Conservation (phyloP, 2,113 vertebrate species). For the Mormoops blainvillei region DNA sequence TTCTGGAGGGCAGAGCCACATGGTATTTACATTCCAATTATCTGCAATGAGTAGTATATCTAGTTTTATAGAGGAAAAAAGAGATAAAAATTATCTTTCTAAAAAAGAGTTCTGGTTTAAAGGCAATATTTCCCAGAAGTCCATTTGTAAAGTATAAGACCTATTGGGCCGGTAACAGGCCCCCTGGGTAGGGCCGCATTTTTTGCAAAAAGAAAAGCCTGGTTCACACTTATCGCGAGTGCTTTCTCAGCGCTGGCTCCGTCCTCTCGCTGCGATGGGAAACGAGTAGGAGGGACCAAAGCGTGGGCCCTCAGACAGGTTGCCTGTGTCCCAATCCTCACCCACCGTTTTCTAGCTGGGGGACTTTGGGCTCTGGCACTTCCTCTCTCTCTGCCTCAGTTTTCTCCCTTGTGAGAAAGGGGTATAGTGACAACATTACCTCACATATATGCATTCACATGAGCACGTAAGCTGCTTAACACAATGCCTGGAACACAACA, state of each 20-base stretch:
- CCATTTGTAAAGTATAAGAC: neutral
- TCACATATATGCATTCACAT: neutral
- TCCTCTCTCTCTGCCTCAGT: neutral
- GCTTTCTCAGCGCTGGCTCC: neutral
- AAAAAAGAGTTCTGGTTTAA: neutral
- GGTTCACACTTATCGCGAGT: neutral
- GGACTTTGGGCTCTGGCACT: neutral
- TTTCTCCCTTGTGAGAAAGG: neutral
- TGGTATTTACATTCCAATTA: neutral
- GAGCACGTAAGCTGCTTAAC: neutral
- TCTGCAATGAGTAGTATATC: neutral
- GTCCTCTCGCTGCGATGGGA: neutral
- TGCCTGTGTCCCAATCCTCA: neutral
- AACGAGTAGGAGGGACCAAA: neutral
- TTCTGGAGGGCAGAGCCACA: neutral
- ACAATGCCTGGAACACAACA: neutral
- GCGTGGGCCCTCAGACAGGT: neutral
- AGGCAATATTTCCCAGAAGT: neutral
- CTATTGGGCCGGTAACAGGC: neutral
- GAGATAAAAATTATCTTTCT: neutral
- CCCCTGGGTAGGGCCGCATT: neutral
- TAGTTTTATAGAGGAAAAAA: neutral
- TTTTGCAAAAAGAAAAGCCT: neutral
- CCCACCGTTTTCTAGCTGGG: neutral
- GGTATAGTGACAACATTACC: too few species aligned